phyloP scores from a whole-genome alignment of 2,888 invertebrate genomes.

The Drosophila quinaria region DNA sequence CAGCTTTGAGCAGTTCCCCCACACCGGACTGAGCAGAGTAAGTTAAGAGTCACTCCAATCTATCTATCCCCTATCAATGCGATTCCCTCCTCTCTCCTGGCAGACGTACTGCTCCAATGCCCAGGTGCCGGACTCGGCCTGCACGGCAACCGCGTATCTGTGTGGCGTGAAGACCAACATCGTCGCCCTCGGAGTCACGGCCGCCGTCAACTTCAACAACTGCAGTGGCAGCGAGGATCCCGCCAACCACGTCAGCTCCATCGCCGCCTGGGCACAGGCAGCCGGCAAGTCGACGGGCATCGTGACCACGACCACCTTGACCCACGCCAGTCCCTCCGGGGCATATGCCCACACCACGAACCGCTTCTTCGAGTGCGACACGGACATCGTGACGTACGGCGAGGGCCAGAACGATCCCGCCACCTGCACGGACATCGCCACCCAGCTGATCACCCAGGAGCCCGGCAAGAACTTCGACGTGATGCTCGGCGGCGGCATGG shows the following conservation, averaged over 20 bases:
- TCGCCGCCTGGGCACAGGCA: slow-evolving; percentile 90
- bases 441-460: slow-evolving; percentile 88
- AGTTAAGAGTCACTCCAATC: not conserved
- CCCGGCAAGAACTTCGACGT: slow-evolving; percentile 91
- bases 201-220: slow-evolving; percentile 88
- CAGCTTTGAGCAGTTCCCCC: slow-evolving; percentile 88
- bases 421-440: slow-evolving; percentile 90
- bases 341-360: slow-evolving; percentile 90
- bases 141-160: slow-evolving; percentile 66
- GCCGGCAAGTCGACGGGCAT: slow-evolving; percentile 88
- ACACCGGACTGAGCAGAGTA: slow-evolving; percentile 89
- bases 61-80: not conserved
- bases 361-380: slow-evolving; percentile 90
- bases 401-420: slow-evolving; percentile 84
- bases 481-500: slow-evolving; percentile 83
- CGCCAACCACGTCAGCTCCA: slow-evolving; percentile 88
- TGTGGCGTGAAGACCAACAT: slow-evolving; percentile 71
- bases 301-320: slow-evolving; percentile 92
- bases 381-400: slow-evolving; percentile 86
- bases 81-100: too few relatives aligned
- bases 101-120: slow-evolving; percentile 68
- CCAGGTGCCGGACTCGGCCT: slow-evolving; percentile 68
- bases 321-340: slow-evolving; percentile 92
- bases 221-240: slow-evolving; percentile 88
- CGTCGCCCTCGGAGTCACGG: slow-evolving; percentile 90